A percentile compares a stretch with the other conserved stretches of the same genome.
Conservation (phyloP, 2,797 vertebrate genomes). For the Cirrhinus molitorella region DNA sequence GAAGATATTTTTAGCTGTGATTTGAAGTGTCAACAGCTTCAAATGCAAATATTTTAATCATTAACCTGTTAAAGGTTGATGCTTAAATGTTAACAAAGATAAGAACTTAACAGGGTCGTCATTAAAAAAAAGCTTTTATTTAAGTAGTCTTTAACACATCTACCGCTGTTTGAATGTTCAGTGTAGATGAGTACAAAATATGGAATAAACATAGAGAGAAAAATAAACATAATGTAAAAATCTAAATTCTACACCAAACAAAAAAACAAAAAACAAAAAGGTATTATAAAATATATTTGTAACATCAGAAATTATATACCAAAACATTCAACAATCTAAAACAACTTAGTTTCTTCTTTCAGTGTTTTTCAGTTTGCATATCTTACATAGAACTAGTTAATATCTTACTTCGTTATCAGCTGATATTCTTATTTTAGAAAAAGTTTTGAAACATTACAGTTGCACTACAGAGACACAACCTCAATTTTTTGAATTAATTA, state of each 20-base stretch:
- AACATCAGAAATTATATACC: not conserved
- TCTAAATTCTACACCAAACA: not conserved
- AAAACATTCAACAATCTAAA: not conserved
- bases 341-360: not conserved
- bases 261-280: not conserved
- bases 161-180: slow-evolving; percentile 62
- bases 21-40: not conserved
- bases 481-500: not conserved
- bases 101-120: not conserved
- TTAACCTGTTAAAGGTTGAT: slow-evolving; percentile 64
- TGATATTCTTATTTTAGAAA: not conserved
- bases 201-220: slow-evolving; percentile 57
- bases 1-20: slow-evolving; percentile 62
- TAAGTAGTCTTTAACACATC: not conserved
- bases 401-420: not conserved
- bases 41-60: slow-evolving; percentile 68
- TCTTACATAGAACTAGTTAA: slow-evolving; percentile 3
- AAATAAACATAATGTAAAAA: not conserved
- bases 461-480: not conserved
- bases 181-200: not conserved
- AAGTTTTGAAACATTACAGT: not conserved
- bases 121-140: not conserved
- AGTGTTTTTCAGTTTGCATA: not conserved
- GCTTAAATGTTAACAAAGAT: not conserved
- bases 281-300: not conserved